Percentiles rank a stretch among this genome's conserved stretches.
Evolutionary conservation across 2,888 invertebrate genomes (phyloP).

Genomic region (Mesoligia furuncula): DNA sequence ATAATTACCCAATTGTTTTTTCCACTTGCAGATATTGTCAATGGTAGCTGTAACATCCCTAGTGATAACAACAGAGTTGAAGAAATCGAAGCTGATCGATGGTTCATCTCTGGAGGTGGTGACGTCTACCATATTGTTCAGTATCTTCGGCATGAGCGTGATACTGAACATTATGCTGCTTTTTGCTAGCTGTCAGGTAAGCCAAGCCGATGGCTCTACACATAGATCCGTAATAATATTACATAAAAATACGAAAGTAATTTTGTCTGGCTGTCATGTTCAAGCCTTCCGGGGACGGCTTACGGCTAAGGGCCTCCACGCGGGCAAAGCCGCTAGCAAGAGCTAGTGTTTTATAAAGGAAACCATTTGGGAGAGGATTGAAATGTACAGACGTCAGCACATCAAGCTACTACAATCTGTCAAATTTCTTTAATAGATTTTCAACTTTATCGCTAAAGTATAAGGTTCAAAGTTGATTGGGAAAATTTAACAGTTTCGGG

Average conservation of each 20-base stretch:
- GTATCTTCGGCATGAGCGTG: constrained; percentile 86
- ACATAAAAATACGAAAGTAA: background rate
- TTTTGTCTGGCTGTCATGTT: background rate
- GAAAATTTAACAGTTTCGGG: too few relatives aligned
- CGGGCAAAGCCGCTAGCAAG: background rate
- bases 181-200: constrained; percentile 84
- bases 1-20: background rate
- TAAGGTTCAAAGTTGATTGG: too few relatives aligned
- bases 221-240: background rate
- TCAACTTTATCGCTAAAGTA: too few relatives aligned
- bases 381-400: background rate
- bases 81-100: constrained; percentile 71
- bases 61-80: constrained; percentile 81
- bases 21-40: constrained; percentile 77
- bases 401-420: too few relatives aligned
- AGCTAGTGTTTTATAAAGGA: background rate
- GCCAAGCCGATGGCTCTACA: background rate
- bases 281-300: background rate
- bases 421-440: too few relatives aligned
- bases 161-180: constrained; percentile 83
- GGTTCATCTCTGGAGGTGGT: constrained; percentile 79
- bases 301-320: background rate
- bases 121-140: constrained; percentile 82
- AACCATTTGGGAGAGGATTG: background rate
- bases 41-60: constrained; percentile 77